Percentiles rank a stretch among this genome's conserved stretches.
phyloP scores from a whole-genome alignment of 2,113 vertebrate genomes.

The Crotalus helleri region DNA sequence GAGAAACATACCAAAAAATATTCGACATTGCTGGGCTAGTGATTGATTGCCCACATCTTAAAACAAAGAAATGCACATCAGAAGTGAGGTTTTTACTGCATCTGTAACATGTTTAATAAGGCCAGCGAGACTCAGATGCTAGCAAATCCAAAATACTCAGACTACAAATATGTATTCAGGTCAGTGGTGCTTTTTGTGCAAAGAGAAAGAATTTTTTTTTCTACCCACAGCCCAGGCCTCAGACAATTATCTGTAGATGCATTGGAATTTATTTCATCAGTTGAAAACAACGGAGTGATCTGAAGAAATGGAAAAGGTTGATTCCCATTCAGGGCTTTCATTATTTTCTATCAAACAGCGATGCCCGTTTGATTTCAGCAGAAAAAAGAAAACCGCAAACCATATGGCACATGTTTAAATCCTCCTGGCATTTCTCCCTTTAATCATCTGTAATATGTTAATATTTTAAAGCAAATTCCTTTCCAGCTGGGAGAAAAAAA shows the following conservation, averaged over 20 bases:
- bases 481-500: not conserved
- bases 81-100: not conserved
- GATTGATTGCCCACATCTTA: not conserved
- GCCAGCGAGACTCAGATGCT: not conserved
- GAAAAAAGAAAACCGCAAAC: not conserved
- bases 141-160: slow-evolving; percentile 10
- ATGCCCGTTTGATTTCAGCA: not conserved
- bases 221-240: not conserved
- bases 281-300: not conserved
- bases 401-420: not conserved
- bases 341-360: slow-evolving; percentile 19
- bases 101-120: not conserved
- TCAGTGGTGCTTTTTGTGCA: not conserved
- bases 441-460: slow-evolving; percentile 7
- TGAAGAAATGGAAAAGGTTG: not conserved
- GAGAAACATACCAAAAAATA: not conserved
- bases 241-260: slow-evolving; percentile 3
- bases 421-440: not conserved
- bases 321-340: not conserved
- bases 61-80: not conserved
- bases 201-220: not conserved
- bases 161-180: not conserved
- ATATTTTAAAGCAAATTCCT: not conserved
- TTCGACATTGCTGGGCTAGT: not conserved
- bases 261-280: not conserved